These are phyloP conservation scores for Chitala chitala DNA, from an alignment of 2,113 vertebrate genomes.

Conservation along the genomic window DNA sequence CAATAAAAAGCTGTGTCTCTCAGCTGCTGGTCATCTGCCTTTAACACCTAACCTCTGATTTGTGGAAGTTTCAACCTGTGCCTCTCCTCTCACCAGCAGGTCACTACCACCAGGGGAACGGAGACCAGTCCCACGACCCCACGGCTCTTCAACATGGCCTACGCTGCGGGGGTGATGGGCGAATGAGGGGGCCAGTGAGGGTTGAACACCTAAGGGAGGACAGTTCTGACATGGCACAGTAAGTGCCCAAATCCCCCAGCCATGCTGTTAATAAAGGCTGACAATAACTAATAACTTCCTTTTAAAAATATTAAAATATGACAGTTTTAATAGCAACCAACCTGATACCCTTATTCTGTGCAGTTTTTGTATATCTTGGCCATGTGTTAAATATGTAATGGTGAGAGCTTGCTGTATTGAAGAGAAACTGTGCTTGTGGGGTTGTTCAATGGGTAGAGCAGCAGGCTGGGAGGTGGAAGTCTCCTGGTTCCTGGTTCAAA, in stretches of 20 bases:
- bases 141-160: neutral
- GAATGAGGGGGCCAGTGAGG: slow-evolving; percentile 36
- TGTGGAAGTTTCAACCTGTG: neutral
- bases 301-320: neutral
- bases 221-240: slow-evolving; percentile 37
- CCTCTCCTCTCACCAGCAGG: slow-evolving; percentile 19
- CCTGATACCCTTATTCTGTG: too few relatives aligned
- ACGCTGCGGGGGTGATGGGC: slow-evolving; percentile 23
- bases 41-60: too few relatives aligned
- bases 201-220: slow-evolving; percentile 27
- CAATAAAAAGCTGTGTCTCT: too few relatives aligned
- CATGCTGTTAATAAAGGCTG: neutral
- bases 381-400: too few relatives aligned
- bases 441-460: too few relatives aligned
- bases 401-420: too few relatives aligned
- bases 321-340: too few relatives aligned
- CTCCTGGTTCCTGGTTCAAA: too few relatives aligned
- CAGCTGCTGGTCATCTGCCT: too few relatives aligned
- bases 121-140: slow-evolving; percentile 23
- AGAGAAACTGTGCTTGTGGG: too few relatives aligned
- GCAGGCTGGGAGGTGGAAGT: too few relatives aligned
- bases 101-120: slow-evolving; percentile 19
- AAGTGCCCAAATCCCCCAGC: slow-evolving; percentile 31
- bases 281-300: neutral
- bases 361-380: too few relatives aligned